These are phyloP conservation scores for Sebastes reedi DNA, from an alignment of 2,797 vertebrate genomes.

Conservation along the genomic window DNA sequence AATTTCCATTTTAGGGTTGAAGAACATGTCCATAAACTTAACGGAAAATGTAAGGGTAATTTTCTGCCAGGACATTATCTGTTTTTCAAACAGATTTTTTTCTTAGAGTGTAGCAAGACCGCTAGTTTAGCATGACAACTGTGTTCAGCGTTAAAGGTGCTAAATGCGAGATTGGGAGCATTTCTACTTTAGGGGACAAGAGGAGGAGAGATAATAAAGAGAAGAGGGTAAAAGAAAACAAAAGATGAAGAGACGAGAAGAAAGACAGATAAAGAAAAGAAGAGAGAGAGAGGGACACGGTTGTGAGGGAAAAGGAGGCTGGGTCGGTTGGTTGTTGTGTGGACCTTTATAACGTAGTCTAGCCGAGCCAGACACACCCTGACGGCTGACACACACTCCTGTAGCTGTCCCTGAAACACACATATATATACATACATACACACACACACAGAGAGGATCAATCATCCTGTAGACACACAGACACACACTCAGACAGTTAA, in stretches of 20 bases:
- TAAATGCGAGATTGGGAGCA: too few species aligned
- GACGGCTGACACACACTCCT: constrained; percentile 67
- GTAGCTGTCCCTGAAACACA: constrained; percentile 62
- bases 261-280: background rate
- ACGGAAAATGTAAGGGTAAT: too few species aligned
- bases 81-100: too few species aligned
- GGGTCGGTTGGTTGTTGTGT: constrained; percentile 8
- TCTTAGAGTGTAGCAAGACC: background rate
- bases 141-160: background rate
- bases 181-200: background rate
- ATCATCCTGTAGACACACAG: constrained; percentile 15
- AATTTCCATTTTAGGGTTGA: too few species aligned
- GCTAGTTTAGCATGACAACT: constrained; percentile 18
- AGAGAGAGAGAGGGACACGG: background rate
- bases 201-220: background rate
- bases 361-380: constrained; percentile 68
- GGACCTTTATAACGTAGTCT: constrained; percentile 60
- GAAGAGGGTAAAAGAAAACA: background rate
- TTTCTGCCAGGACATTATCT: too few species aligned
- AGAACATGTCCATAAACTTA: too few species aligned
- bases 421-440: constrained; percentile 11
- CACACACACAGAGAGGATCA: constrained; percentile 20
- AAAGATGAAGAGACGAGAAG: background rate
- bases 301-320: background rate
- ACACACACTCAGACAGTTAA: constrained; percentile 19